A percentile compares a stretch with the other conserved stretches of the same genome.
These are phyloP conservation scores for Incurvaria masculella DNA, from an alignment of 2,888 invertebrate species.

Conservation along the genomic window DNA sequence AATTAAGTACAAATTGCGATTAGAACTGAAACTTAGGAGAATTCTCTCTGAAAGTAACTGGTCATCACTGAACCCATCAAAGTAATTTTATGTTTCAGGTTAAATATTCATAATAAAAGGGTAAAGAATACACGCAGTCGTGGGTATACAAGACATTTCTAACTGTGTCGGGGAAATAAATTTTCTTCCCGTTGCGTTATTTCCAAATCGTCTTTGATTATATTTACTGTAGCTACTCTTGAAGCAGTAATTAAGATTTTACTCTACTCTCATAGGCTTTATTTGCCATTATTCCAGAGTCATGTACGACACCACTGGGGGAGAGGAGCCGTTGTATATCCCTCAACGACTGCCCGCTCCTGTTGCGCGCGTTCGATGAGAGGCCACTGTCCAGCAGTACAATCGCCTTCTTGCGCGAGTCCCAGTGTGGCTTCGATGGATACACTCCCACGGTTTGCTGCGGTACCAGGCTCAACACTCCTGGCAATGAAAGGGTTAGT, in stretches of 20 bases:
- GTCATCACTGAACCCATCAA: too few species aligned
- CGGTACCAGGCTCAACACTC: conserved; percentile 37
- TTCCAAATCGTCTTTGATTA: not conserved
- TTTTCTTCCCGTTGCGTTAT: not conserved
- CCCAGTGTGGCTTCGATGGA: conserved; percentile 54
- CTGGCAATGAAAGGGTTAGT: too few species aligned
- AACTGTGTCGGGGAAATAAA: not conserved
- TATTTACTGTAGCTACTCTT: not conserved
- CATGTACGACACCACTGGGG: conserved; percentile 45
- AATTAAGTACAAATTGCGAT: too few species aligned
- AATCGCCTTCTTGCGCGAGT: conserved; percentile 40
- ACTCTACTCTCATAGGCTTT: conserved; percentile 12
- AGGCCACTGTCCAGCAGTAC: conserved; percentile 32
- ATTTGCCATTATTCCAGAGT: conserved; percentile 25
- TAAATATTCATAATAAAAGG: too few species aligned
- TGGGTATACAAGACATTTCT: too few species aligned
- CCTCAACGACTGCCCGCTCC: conserved; percentile 41
- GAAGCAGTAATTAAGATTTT: not conserved
- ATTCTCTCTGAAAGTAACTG: too few species aligned
- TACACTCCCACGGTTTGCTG: conserved; percentile 54
- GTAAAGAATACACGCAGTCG: too few species aligned
- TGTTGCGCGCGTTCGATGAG: conserved; percentile 39
- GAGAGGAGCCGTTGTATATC: conserved; percentile 40
- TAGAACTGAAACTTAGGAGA: too few species aligned
- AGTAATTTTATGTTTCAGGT: too few species aligned